Evolutionary conservation across 1,140 invertebrate genomes (phyloP).

Genomic region (Calephelis virginiensis): DNA sequence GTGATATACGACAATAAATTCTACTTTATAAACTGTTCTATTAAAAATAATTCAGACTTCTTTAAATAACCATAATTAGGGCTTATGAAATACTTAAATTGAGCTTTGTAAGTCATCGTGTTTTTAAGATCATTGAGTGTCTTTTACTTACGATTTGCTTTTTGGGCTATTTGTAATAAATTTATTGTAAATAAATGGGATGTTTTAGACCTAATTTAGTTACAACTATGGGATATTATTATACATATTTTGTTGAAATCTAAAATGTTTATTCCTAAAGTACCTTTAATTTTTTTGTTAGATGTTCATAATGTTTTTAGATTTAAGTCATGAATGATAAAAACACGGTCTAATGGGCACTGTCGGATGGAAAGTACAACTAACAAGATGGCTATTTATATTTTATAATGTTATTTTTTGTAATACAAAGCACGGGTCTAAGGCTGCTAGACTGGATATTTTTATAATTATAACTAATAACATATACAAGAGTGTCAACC

Average conservation of each 20-base stretch:
- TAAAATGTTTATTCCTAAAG: conserved; percentile 73
- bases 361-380: conserved; percentile 48
- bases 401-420: conserved; percentile 32
- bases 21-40: not conserved
- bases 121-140: conserved; percentile 3
- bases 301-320: conserved; percentile 40
- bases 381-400: conserved; percentile 45
- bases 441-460: conserved; percentile 53
- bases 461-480: conserved; percentile 35
- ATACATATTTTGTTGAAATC: conserved; percentile 61
- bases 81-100: not conserved
- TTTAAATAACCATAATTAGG: not conserved
- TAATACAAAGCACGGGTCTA: conserved; percentile 57
- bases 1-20: conserved; percentile 9
- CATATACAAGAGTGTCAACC: conserved; percentile 24
- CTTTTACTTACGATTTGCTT: conserved; percentile 8
- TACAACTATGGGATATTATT: conserved; percentile 46
- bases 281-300: conserved; percentile 59
- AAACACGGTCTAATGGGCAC: conserved; percentile 48
- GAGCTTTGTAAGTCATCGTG: not conserved
- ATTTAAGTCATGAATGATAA: conserved; percentile 43
- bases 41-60: not conserved
- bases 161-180: conserved; percentile 20
- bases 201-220: conserved; percentile 22
- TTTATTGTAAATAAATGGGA: conserved; percentile 22